Evolutionary conservation across 2,888 invertebrate genomes (phyloP).

Genomic region (Caenorhabditis angaria): DNA sequence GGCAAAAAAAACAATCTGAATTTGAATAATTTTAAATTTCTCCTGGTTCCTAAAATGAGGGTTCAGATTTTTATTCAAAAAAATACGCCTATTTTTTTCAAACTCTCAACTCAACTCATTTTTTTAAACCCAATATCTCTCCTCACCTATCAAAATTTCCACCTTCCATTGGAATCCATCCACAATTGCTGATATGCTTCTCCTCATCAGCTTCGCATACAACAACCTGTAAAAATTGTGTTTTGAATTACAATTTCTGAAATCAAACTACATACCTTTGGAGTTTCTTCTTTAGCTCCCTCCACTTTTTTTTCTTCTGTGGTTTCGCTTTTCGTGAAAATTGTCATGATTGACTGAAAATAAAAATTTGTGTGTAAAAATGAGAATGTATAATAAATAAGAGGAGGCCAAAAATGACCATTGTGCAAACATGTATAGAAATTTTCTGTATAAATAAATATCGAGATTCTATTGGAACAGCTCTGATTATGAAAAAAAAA

Average conservation of each 20-base stretch:
- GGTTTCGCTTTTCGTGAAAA: slow-evolving; percentile 58
- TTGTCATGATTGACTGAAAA: slow-evolving; percentile 53
- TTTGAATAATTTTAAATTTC: no score
- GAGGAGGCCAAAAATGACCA: slow-evolving; percentile 13
- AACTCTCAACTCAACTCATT: no score
- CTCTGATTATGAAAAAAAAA: slow-evolving; percentile 13
- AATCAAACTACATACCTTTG: slow-evolving; percentile 29
- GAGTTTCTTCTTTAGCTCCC: slow-evolving; percentile 38
- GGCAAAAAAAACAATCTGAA: no score
- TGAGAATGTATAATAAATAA: neutral
- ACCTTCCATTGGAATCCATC: slow-evolving; percentile 58
- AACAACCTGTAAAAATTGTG: slow-evolving; percentile 43
- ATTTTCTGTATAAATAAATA: slow-evolving; percentile 39
- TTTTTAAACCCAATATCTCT: neutral
- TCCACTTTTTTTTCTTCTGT: slow-evolving; percentile 50
- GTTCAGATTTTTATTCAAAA: no score
- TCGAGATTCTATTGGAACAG: slow-evolving; percentile 38
- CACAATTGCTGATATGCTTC: slow-evolving; percentile 52
- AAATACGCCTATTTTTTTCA: no score
- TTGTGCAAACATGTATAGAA: slow-evolving; percentile 6
- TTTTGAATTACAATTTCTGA: slow-evolving; percentile 8
- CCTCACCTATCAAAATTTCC: slow-evolving; percentile 55
- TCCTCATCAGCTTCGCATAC: slow-evolving; percentile 51
- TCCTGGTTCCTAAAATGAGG: no score
- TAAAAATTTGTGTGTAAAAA: slow-evolving; percentile 1